A percentile compares a stretch with the other conserved stretches of the same genome.
Evolutionary conservation across 1,140 invertebrate genomes (phyloP).

Genomic region (Patella vulgata): DNA sequence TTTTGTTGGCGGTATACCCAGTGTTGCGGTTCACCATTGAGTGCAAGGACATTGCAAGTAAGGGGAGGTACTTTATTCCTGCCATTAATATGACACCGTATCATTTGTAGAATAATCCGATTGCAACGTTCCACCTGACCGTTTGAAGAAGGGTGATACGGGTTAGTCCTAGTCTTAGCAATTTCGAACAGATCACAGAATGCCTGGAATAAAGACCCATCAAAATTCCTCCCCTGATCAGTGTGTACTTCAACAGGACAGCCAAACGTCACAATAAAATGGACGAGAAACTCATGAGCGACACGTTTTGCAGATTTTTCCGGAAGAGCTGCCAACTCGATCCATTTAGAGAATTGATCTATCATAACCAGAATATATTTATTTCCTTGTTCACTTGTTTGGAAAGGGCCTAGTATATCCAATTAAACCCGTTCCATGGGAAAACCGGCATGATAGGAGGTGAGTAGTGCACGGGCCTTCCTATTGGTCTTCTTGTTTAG

Average conservation of each 20-base stretch:
- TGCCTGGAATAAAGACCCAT: conserved; percentile 17
- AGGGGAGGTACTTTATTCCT: no score
- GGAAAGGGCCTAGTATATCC: conserved; percentile 43
- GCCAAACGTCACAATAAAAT: conserved; percentile 57
- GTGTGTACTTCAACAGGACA: conserved; percentile 55
- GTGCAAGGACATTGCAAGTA: no score
- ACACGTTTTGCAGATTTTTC: conserved; percentile 45
- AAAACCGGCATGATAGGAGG: not conserved
- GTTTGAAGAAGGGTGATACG: no score
- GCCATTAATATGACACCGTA: no score
- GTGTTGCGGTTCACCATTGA: no score
- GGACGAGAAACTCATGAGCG: conserved; percentile 51
- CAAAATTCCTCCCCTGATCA: conserved; percentile 55
- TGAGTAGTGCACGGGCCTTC: not conserved
- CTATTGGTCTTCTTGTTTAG: not conserved
- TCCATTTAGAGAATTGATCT: conserved; percentile 48
- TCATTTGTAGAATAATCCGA: no score
- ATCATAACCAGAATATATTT: conserved; percentile 44
- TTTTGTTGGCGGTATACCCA: no score
- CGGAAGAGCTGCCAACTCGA: conserved; percentile 36
- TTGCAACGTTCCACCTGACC: no score
- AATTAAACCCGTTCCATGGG: conserved; percentile 29
- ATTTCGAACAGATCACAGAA: no score
- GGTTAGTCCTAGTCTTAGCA: no score
- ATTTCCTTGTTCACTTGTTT: conserved; percentile 30